Base-by-base conservation (phyloP, 2,113 vertebrate genomes). In the Rhombomys opimus region DNA sequence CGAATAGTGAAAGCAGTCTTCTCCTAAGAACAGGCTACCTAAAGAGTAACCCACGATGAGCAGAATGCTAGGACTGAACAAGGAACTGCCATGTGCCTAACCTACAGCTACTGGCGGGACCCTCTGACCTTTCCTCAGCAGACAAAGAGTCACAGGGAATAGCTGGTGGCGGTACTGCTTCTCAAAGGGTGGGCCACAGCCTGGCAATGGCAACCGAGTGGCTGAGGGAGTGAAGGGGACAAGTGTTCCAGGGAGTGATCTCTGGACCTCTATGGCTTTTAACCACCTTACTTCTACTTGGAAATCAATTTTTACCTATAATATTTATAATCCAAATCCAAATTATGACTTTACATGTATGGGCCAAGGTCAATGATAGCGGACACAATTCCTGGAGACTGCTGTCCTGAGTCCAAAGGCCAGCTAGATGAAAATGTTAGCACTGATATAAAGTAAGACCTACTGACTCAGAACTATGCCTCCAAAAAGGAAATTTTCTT, bases 231-330 rank as follows among this genome's bases (percentile, higher is more conserved):
- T 46, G 5, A 27, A n/a, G 14, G 25, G 68, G 59, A 9, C 38
- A 35, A 0, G 13, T 9, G 25, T 65, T 87, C 52, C 13, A 77
- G 8, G 41, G 23, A 90, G 20, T 35, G 13, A 78, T 50, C 35
- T 17, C 35, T 14, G 25, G 6, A 86, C 20, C 20, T 46, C 12
- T 61, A 59, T 12, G 41, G 59, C 6, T 87, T 92, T 59, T 57
- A 35, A 76, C 10, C 91, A 81, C 52, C 46, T 82, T 59, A 84
- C 73, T 82, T 72, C 30, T 88, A 4, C n/a, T 70, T 90, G 54
- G 87, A 87, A 82, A 25, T 89, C 11, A 63, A 67, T 23, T 85
- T 91, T 97, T 61, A 80, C 57, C 38, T 46, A 70, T 65, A 84
- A 65, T 80, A 84, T 63, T 63, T 70, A 93, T 70, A 70, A 63